These are phyloP conservation scores for Caenorhabditis imperialis DNA, from an alignment of 2,888 invertebrate species.

Conservation along the genomic window DNA sequence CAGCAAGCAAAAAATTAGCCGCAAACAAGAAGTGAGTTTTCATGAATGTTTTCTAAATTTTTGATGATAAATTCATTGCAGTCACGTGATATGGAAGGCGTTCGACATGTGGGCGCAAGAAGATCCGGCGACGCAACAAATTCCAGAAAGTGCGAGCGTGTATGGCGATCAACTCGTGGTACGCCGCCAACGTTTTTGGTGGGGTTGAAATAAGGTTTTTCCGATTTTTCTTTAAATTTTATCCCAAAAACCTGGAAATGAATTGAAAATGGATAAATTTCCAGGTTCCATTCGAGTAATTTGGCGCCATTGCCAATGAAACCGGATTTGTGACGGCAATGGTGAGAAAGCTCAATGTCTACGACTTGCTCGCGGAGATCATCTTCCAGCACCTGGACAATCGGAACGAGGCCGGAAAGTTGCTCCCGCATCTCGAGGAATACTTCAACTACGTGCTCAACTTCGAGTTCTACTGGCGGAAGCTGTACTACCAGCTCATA, in stretches of 20 bases:
- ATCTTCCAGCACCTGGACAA: slow-evolving; percentile 1
- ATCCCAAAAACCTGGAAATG: no score
- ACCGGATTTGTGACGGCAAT: neutral
- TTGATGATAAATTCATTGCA: no score
- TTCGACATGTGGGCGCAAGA: slow-evolving; percentile 16
- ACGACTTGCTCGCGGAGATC: slow-evolving; percentile 3
- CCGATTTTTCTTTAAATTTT: no score
- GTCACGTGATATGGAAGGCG: no score
- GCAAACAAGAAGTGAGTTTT: neutral
- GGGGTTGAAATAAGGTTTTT: no score
- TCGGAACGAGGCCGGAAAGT: neutral
- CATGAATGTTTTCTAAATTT: neutral
- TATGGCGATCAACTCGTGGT: no score
- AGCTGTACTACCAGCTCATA: slow-evolving; percentile 6
- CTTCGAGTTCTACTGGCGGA: neutral
- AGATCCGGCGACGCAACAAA: neutral
- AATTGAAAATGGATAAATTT: no score
- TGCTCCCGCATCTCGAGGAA: neutral
- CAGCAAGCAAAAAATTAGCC: neutral
- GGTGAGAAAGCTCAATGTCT: slow-evolving; percentile 1
- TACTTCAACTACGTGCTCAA: neutral
- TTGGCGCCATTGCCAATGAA: neutral
- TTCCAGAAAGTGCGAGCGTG: slow-evolving; percentile 7
- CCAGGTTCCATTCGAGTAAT: slow-evolving; percentile 6
- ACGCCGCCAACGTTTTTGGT: no score